A percentile compares a stretch with the other conserved stretches of the same genome.
These are phyloP conservation scores for Adelges cooleyi DNA, from an alignment of 1,140 invertebrate genomes.

Conservation along the genomic window DNA sequence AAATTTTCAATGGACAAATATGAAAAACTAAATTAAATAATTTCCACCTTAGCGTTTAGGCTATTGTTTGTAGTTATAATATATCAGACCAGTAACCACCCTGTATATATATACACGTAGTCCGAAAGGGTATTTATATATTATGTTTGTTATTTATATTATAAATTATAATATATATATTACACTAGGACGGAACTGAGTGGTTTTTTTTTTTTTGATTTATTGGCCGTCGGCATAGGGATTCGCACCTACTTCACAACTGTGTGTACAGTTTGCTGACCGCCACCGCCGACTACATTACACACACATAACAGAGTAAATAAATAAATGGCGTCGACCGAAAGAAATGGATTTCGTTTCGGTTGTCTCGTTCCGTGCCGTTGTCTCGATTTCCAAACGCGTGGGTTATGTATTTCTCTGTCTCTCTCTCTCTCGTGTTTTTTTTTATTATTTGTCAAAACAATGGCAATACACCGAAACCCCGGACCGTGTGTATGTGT, in stretches of 20 bases:
- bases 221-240: neutral
- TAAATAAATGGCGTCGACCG: neutral
- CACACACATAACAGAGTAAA: neutral
- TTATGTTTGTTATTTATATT: too few relatives aligned
- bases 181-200: too few relatives aligned
- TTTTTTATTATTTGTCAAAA: neutral
- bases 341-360: neutral
- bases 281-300: too few relatives aligned
- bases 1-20: too few relatives aligned
- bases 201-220: neutral
- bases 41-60: too few relatives aligned
- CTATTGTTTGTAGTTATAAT: too few relatives aligned
- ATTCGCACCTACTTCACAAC: neutral
- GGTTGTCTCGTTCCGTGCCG: neutral
- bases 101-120: too few relatives aligned
- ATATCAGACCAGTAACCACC: neutral
- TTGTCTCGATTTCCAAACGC: neutral
- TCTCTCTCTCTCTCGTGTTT: too few relatives aligned
- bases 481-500: too few relatives aligned
- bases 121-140: too few relatives aligned
- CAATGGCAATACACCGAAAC: neutral
- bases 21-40: neutral
- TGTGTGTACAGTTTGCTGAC: too few relatives aligned
- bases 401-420: neutral
- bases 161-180: too few relatives aligned